Conservation (phyloP, 1,140 invertebrate species). For the Augochlora pura region DNA sequence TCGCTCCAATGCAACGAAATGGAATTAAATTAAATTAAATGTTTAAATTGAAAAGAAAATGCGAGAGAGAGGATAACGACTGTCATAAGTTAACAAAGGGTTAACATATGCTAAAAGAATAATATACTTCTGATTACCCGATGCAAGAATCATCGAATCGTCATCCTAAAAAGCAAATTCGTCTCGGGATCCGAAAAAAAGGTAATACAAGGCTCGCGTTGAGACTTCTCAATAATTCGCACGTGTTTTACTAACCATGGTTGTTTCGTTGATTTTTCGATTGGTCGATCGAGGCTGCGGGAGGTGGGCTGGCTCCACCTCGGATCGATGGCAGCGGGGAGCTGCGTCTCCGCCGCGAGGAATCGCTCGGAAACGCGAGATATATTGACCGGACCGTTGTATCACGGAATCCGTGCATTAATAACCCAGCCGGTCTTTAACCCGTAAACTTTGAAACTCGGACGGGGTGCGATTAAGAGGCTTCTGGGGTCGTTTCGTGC, state of each 20-base stretch:
- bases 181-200: too few species aligned
- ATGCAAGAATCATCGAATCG: too few species aligned
- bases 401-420: slow-evolving; percentile 73
- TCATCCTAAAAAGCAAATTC: too few species aligned
- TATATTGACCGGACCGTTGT: slow-evolving; percentile 66
- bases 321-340: slow-evolving; percentile 46
- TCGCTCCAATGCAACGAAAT: too few species aligned
- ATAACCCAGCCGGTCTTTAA: slow-evolving; percentile 70
- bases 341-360: slow-evolving; percentile 42
- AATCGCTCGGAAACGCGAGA: slow-evolving; percentile 68
- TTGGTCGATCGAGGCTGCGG: background rate
- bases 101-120: too few species aligned
- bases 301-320: slow-evolving; percentile 16
- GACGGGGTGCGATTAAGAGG: slow-evolving; percentile 73
- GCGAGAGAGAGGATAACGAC: too few species aligned
- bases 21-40: too few species aligned
- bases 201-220: too few species aligned
- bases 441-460: slow-evolving; percentile 72
- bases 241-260: background rate
- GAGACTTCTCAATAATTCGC: too few species aligned
- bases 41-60: too few species aligned
- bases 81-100: too few species aligned
- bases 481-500: slow-evolving; percentile 63
- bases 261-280: background rate
- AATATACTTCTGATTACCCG: too few species aligned